Evolutionary conservation across 1,140 invertebrate genomes (phyloP), one percentile per base, ranked within the genome.

Genomic region (Anoplolepis gracilipes): DNA sequence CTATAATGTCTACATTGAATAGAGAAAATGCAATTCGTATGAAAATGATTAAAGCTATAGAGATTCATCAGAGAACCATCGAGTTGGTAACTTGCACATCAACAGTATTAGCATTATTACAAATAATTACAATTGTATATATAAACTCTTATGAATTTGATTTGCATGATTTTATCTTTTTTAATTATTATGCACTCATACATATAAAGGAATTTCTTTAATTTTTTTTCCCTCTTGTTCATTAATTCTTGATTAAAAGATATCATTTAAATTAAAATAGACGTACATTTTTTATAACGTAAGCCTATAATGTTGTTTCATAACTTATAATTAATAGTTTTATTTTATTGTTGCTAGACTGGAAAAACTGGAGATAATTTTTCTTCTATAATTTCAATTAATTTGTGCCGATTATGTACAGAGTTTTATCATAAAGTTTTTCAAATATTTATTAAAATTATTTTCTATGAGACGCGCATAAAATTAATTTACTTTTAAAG

Each of bases 11-110:
- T n/a, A 67, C 42, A 22, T 25, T 39, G 62, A 72, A 59, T 30
- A 39, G 16, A 7, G 65, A 79, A 69, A 39, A 72, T 42, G 19
- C 19, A 1, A 61, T 81, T 39, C 53, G 19, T 30, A 13, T 30
- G 10, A 81, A 70, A 57, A 4, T 81, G 59, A 81, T 81, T 57
- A 11, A 39, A 0, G 49, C 78, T 70, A 2, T 81, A 42, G 10
- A 72, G 19, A 70, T 22, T 59, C 78, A 81, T 59, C 42, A 81
- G 22, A 81, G 10, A 81, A 7, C 53, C 19, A 42, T 81, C 13
- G 19, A 33, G 78, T 81, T 33, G 11, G 62, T 70, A 59, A 42
- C 42, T 22, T 19, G 4, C 67, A 28, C 0, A 79, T 79, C 10
- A 16, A 79, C 1, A 64, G 22, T 79, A 67, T 79, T 76, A 62